Evolutionary conservation across 2,113 vertebrate genomes (phyloP).

Genomic region (Motacilla alba): DNA sequence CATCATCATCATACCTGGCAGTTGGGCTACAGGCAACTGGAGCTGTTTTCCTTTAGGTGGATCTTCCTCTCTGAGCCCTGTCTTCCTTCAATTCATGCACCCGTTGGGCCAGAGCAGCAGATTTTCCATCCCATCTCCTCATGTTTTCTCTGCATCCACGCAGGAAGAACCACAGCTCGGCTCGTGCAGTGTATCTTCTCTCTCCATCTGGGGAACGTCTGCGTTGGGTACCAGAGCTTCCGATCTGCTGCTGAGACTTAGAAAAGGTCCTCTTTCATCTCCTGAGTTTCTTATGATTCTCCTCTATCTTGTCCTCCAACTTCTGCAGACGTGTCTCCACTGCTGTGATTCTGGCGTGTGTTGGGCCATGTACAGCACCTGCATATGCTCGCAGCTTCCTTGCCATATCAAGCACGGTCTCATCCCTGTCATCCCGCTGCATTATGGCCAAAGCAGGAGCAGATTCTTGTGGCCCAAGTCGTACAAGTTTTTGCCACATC

Average conservation of each 20-base stretch:
- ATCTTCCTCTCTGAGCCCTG: not conserved
- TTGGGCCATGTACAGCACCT: not conserved
- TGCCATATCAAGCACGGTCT: accelerated
- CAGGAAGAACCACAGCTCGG: not conserved
- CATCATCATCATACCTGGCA: not conserved
- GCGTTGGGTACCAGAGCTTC: not conserved
- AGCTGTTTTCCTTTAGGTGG: too few species aligned
- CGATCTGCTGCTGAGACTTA: not conserved
- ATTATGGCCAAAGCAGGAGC: not conserved
- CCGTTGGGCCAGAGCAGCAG: not conserved
- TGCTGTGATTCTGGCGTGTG: not conserved
- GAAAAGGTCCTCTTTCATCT: not conserved
- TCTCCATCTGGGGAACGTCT: accelerated
- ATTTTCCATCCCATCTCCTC: not conserved
- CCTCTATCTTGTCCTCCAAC: not conserved
- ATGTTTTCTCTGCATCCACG: accelerated
- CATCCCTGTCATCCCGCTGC: accelerated
- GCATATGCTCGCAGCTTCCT: accelerated
- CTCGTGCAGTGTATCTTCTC: accelerated
- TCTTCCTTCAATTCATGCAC: accelerated
- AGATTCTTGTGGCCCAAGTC: not conserved
- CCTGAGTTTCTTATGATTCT: not conserved
- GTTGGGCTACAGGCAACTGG: accelerated
- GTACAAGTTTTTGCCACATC: accelerated
- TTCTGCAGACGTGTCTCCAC: not conserved